Base-by-base conservation (phyloP, 2,888 invertebrate species). In the Drosophila recens region DNA sequence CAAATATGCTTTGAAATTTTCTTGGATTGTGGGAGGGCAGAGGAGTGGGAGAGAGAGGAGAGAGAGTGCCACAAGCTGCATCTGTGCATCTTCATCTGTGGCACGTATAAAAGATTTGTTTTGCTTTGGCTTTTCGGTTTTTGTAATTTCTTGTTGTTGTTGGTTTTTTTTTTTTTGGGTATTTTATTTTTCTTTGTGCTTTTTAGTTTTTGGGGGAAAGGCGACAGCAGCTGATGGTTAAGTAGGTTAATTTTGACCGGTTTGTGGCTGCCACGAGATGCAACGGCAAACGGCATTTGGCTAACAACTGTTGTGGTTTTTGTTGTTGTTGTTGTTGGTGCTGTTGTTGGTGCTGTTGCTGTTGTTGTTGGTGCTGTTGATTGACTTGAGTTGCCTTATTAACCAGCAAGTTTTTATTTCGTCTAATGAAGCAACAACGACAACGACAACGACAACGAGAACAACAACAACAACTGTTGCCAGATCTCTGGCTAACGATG, bases 201-300 rank as follows among this genome's bases (percentile, higher is more conserved):
- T 45, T 46, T 40, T 62, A 51, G 15, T 54, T 63, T 67, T 68
- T 58, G 34, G 34, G 59, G 51, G 66, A 67, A 67, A 68, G 67
- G 67, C 40, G 45, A 64, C 75, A 75, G 84, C 79, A 77, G 73
- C 73, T 56, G 75, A 62, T 57, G 77, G 56, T 67, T 83, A 90
- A 90, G 90, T 88, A 90, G 88, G 88, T 88, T 88, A 88, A 90
- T 88, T 88, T 88, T 88, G 75, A 90, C 90, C 90, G 90, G 87
- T 88, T 88, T 87, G 79, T 79, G 72, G 84, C 67, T 62, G 80
- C 76, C 61, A 58, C 68, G 57, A 68, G 49, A 27, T 65, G 56
- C 51, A 59, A 56, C 62, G 66, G 36, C 62, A 17, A 38, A 74
- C 67, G 70, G 72, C 80, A 85, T 85, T 85, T 82, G 83, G 72